Evolutionary conservation across 2,797 vertebrate genomes (phyloP).

Genomic region (Muscicapa comitata): DNA sequence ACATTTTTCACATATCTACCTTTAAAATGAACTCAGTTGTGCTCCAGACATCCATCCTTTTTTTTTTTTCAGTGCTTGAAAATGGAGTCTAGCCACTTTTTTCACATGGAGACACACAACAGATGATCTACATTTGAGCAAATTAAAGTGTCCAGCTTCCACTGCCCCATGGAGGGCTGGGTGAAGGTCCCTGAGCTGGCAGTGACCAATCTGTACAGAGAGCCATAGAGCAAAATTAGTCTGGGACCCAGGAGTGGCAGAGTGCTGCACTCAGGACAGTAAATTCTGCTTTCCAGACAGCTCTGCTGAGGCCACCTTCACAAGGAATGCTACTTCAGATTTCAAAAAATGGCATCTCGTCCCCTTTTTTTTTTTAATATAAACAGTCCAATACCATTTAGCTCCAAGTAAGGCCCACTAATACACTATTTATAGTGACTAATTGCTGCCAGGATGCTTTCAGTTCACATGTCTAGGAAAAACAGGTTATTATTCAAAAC

Average conservation of each 20-base stretch:
- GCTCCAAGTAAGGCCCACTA: background rate
- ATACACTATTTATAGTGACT: background rate
- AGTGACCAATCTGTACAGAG: background rate
- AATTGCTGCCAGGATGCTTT: background rate
- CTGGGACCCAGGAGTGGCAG: accelerated
- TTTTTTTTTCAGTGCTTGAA: background rate
- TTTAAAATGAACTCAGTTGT: background rate
- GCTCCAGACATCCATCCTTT: background rate
- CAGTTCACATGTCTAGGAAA: background rate
- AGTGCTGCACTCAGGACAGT: background rate
- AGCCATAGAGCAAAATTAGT: background rate
- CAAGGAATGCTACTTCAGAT: background rate
- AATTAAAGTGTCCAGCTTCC: background rate
- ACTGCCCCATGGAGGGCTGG: background rate
- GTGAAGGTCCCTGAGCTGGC: background rate
- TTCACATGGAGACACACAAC: background rate
- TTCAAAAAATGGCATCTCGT: background rate
- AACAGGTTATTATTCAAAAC: background rate
- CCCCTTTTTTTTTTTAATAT: background rate
- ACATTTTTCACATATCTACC: background rate
- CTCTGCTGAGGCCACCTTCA: background rate
- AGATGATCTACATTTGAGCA: background rate
- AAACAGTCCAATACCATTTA: background rate
- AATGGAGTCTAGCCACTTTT: background rate
- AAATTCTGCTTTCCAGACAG: background rate